Conservation (phyloP, 2,888 invertebrate species). For the Willowsia nigromaculata region DNA sequence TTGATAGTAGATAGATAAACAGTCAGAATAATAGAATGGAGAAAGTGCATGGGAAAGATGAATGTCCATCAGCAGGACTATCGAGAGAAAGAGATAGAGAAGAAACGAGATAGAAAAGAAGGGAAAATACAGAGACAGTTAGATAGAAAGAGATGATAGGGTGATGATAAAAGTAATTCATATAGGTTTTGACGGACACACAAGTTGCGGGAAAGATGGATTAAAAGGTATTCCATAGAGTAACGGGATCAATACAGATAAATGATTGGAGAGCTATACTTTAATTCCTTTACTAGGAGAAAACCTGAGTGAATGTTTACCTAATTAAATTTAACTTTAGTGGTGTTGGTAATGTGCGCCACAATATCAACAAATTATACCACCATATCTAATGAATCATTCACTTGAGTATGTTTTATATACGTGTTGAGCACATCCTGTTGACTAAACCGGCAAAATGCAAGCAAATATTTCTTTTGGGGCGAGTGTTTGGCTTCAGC, state of each 20-base stretch:
- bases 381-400: background rate
- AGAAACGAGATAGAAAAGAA: background rate
- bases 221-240: too few relatives aligned
- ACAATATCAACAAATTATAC: background rate
- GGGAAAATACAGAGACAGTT: background rate
- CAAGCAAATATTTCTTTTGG: background rate
- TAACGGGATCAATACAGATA: too few relatives aligned
- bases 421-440: background rate
- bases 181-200: background rate
- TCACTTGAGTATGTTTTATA: background rate
- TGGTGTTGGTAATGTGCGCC: too few relatives aligned
- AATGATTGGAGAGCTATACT: too few relatives aligned
- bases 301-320: too few relatives aligned
- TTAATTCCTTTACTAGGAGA: too few relatives aligned
- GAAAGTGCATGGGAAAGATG: background rate
- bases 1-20: background rate
- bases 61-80: background rate
- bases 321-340: too few relatives aligned
- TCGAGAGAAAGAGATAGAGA: background rate
- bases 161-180: background rate
- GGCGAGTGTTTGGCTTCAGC: too few relatives aligned
- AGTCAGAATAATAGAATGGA: background rate
- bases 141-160: background rate
- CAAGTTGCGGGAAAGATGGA: too few relatives aligned
- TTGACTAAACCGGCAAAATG: background rate